Evolutionary conservation across 2,797 vertebrate genomes (phyloP).

Genomic region (Platyrinchus mystaceus): DNA sequence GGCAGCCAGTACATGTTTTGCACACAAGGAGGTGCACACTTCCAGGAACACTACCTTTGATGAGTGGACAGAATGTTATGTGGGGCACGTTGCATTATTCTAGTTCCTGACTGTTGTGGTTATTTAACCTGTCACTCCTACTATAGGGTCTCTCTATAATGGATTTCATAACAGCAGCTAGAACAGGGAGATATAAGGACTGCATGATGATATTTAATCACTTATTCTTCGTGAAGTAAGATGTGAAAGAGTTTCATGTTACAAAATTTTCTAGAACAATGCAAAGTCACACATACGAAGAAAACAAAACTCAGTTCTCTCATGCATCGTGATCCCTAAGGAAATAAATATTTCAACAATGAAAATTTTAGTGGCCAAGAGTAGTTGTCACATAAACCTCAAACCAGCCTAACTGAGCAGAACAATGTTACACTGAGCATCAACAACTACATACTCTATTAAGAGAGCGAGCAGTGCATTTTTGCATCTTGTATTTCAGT

Average conservation of each 20-base stretch:
- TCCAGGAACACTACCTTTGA: not conserved
- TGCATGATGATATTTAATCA: not conserved
- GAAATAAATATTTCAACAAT: conserved; percentile 25
- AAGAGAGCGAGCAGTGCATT: not conserved
- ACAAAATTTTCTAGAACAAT: conserved; percentile 10
- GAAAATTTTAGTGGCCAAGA: conserved; percentile 26
- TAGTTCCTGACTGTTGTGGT: not conserved
- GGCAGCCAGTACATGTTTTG: not conserved
- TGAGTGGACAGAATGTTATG: not conserved
- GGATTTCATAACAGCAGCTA: not conserved
- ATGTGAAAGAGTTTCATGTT: not conserved
- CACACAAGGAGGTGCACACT: not conserved
- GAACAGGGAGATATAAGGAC: not conserved
- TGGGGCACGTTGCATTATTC: not conserved
- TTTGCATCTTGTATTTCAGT: not conserved
- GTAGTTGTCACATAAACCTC: conserved; percentile 14
- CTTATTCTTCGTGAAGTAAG: not conserved
- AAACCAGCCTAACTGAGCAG: conserved; percentile 32
- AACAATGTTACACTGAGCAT: not conserved
- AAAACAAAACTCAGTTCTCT: conserved; percentile 49
- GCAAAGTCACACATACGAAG: conserved; percentile 32
- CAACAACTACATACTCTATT: not conserved
- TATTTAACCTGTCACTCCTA: not conserved
- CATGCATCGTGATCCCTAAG: not conserved
- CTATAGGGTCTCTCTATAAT: not conserved